A percentile compares a stretch with the other conserved stretches of the same genome.
Evolutionary conservation across 2,797 vertebrate genomes (phyloP).

Genomic region (Phataginus tricuspis): DNA sequence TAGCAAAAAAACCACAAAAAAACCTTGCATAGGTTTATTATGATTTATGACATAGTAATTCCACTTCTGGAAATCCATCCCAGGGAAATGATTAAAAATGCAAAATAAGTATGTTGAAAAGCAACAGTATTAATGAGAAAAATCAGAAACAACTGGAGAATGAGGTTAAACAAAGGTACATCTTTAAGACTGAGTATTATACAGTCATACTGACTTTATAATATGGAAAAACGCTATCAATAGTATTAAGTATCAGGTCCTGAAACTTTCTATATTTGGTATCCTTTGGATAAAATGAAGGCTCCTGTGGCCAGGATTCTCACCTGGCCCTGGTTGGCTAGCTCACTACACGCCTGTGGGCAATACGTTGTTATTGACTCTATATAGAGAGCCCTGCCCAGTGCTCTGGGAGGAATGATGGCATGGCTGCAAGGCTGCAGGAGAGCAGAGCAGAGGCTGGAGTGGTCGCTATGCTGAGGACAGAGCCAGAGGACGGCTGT

Average conservation of each 20-base stretch:
- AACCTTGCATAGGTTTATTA: neutral
- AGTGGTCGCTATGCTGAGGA: too few relatives aligned
- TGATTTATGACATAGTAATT: conserved; percentile 16
- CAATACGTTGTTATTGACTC: too few relatives aligned
- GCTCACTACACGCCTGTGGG: too few relatives aligned
- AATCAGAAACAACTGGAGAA: conserved; percentile 20
- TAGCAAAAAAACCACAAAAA: too few relatives aligned
- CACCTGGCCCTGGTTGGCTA: too few relatives aligned
- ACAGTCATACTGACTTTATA: neutral
- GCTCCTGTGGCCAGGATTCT: too few relatives aligned
- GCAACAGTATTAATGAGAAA: neutral
- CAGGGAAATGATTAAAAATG: conserved; percentile 20
- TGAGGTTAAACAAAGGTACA: neutral
- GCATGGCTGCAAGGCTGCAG: too few relatives aligned
- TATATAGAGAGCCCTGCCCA: too few relatives aligned
- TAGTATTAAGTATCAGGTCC: neutral
- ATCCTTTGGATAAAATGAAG: neutral
- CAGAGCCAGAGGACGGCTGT: too few relatives aligned
- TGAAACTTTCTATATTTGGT: neutral
- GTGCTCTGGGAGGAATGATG: too few relatives aligned
- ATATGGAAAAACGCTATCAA: neutral
- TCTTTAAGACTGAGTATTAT: neutral
- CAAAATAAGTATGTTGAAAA: neutral
- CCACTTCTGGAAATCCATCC: conserved; percentile 1
- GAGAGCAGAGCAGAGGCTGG: too few relatives aligned